Conservation (phyloP, 2,113 vertebrate species). For the Nematolebias whitei region DNA sequence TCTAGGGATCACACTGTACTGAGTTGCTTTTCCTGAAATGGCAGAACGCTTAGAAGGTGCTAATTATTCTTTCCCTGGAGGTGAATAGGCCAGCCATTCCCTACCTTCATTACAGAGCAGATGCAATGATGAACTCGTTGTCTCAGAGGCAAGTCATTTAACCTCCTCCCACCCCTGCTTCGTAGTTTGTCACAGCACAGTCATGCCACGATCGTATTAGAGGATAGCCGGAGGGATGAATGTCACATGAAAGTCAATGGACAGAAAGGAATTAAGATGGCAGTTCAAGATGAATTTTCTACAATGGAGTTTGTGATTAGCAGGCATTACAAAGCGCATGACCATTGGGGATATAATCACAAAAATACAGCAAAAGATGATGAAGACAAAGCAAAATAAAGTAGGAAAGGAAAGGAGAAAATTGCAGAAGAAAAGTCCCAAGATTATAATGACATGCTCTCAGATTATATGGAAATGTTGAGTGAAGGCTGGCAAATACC, state of each 20-base stretch:
- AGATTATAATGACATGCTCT: conserved; percentile 18
- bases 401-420: conserved; percentile 18
- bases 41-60: conserved; percentile 57
- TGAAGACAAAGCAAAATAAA: conserved; percentile 38
- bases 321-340: conserved; percentile 45
- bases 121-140: conserved; percentile 75
- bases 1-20: conserved; percentile 59
- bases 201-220: conserved; percentile 41
- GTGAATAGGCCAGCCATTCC: conserved; percentile 69
- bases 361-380: conserved; percentile 47
- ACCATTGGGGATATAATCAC: conserved; percentile 51
- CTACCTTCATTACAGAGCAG: conserved; percentile 75
- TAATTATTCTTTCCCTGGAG: conserved; percentile 71
- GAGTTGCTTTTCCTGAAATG: conserved; percentile 56
- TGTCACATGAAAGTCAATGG: conserved; percentile 71
- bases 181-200: conserved; percentile 65
- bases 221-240: conserved; percentile 56
- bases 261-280: conserved; percentile 65
- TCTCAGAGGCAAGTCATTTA: conserved; percentile 79
- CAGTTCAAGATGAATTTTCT: conserved; percentile 54
- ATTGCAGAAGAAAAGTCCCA: conserved; percentile 16
- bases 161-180: conserved; percentile 63
- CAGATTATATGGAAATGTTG: conserved; percentile 6
- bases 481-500: conserved; percentile 8
- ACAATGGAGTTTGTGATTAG: conserved; percentile 55